Conservation (phyloP, 2,888 invertebrate species). For the Trypoxylon attenuatum region DNA sequence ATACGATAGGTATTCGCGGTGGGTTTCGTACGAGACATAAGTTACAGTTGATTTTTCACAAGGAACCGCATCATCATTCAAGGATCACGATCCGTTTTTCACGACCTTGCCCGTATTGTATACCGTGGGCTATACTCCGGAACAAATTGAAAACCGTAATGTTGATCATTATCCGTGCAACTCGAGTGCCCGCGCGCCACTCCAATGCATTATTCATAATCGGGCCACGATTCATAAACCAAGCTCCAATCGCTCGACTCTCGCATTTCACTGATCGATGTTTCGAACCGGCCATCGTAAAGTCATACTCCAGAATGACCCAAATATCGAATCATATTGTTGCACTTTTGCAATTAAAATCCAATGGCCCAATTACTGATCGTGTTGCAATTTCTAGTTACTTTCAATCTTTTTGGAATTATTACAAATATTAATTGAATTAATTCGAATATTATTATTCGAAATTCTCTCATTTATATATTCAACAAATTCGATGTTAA, state of each 20-base stretch:
- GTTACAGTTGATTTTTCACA: conserved; percentile 13
- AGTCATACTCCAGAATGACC: too few species aligned
- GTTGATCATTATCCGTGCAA: not conserved
- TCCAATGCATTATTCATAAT: conserved; percentile 7
- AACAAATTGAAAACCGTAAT: not conserved
- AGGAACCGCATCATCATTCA: conserved; percentile 9
- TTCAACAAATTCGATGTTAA: too few species aligned
- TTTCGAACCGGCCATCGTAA: too few species aligned
- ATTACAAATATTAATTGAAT: too few species aligned
- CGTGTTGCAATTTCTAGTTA: too few species aligned
- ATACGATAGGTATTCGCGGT: conserved; percentile 37
- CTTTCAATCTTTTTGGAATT: too few species aligned
- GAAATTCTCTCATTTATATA: too few species aligned
- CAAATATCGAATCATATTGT: too few species aligned
- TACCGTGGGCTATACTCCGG: not conserved
- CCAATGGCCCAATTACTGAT: too few species aligned
- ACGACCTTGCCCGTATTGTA: conserved; percentile 2
- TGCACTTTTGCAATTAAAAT: too few species aligned
- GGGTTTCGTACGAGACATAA: conserved; percentile 5
- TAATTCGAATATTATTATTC: too few species aligned
- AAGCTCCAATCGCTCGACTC: not conserved
- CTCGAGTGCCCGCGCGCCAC: not conserved
- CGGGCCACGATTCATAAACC: not conserved
- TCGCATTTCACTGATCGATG: too few species aligned
- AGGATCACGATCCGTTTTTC: not conserved